These are phyloP conservation scores for Xylophagus ater DNA, from an alignment of 2,888 invertebrate genomes.

Conservation along the genomic window DNA sequence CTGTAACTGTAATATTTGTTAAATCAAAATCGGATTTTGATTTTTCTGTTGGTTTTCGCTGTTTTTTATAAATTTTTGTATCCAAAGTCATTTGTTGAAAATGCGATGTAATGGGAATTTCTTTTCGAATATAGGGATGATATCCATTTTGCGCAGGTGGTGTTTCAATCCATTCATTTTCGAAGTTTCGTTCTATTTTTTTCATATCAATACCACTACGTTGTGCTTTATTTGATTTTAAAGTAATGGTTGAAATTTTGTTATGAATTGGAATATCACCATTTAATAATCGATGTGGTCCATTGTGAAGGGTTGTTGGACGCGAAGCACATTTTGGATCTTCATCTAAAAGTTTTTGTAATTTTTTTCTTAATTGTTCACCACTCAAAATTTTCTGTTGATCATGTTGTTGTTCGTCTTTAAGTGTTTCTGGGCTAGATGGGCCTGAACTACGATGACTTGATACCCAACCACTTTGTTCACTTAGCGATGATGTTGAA, in stretches of 20 bases:
- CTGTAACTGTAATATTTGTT: constrained; percentile 44
- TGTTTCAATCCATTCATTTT: constrained; percentile 22
- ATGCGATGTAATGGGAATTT: constrained; percentile 34
- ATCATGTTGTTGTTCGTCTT: constrained; percentile 26
- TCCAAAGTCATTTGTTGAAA: constrained; percentile 40
- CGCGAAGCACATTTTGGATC: constrained; percentile 25
- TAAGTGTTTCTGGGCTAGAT: constrained; percentile 47
- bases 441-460: constrained; percentile 57
- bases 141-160: constrained; percentile 24
- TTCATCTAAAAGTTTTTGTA: constrained; percentile 47
- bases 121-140: constrained; percentile 45
- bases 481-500: constrained; percentile 60
- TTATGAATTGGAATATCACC: constrained; percentile 27
- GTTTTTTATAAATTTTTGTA: constrained; percentile 37
- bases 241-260: constrained; percentile 31
- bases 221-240: constrained; percentile 25
- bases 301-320: constrained; percentile 5
- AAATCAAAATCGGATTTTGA: constrained; percentile 51
- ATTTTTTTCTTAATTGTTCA: constrained; percentile 53
- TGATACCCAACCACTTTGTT: constrained; percentile 82
- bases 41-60: constrained; percentile 32
- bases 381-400: constrained; percentile 45
- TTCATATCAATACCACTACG: constrained; percentile 22
- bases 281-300: constrained; percentile 10
- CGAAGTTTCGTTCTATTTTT: constrained; percentile 22